phyloP scores from a whole-genome alignment of 1,140 invertebrate genomes.

The Panulirus ornatus region DNA sequence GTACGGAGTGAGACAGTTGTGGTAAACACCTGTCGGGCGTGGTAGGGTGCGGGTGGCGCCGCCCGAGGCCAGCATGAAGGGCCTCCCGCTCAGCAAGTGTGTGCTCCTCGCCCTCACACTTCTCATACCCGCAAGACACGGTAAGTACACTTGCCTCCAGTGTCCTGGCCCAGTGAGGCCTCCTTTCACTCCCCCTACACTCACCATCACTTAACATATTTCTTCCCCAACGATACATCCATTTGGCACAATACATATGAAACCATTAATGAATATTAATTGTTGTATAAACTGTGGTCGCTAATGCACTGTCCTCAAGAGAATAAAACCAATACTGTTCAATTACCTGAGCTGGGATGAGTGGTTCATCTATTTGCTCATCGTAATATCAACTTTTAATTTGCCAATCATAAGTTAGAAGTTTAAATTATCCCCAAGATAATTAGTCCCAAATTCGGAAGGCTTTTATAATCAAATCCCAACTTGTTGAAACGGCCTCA shows the following conservation, averaged over 20 bases:
- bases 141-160: slow-evolving; percentile 27
- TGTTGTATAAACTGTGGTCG: too few relatives aligned
- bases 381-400: neutral
- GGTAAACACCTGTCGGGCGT: neutral
- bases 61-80: slow-evolving; percentile 1
- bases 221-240: neutral
- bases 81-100: slow-evolving; percentile 18
- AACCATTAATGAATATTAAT: too few relatives aligned
- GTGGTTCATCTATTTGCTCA: neutral
- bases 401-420: slow-evolving; percentile 1
- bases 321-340: too few relatives aligned
- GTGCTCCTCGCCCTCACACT: slow-evolving; percentile 40
- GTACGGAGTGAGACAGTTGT: too few relatives aligned
- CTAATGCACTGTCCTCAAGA: too few relatives aligned
- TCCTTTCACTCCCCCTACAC: neutral
- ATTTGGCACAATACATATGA: too few relatives aligned
- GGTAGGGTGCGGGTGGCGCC: too few relatives aligned
- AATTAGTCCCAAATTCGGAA: neutral
- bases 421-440: neutral
- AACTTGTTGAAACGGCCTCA: too few relatives aligned
- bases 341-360: too few relatives aligned
- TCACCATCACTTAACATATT: neutral
- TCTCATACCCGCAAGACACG: slow-evolving; percentile 46
- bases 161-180: too few relatives aligned
- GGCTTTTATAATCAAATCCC: too few relatives aligned